Base-by-base conservation (phyloP, 2,113 vertebrate species). In the Tonatia bakeri region DNA sequence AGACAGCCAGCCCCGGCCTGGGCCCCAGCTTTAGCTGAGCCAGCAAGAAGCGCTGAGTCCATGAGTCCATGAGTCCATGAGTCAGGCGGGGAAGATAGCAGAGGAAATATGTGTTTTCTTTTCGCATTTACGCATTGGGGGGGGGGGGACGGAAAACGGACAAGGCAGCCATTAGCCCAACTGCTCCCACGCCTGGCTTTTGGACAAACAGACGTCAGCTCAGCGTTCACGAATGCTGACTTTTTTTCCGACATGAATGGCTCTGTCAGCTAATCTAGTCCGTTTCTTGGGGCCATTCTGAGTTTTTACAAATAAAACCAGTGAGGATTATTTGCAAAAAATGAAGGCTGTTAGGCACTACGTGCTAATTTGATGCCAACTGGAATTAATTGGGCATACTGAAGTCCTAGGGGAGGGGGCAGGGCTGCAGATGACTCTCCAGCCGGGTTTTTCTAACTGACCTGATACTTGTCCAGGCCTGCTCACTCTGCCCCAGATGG, bases 81-180 rank as follows among this genome's bases (percentile, higher is more conserved):
- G 52, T 36, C 86, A 86, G 93, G 89, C 43, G 16, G 38, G 81
- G 40, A 24, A 17, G 64, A 45, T 1, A 50, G 79, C 38, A 28
- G 67, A 81, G 87, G n/a, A 56, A 40, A 38, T 47, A 24, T 12
- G 52, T 91, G 50, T 67, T 91, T 80, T 92, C 84, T 92, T 83
- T 82, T 47, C 45, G 4, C 72, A 14, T 85, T 50, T 69, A 5
- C 5, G 31, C 70, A 9, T 14, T 61, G 4, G 70, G 69, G 36
- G 59, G 45, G 36, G 24, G 12, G 38, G 47, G 52, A 13, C 17
- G 83, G 91, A 40, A 50, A 43, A 38, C 0, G 59, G 76, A 52
- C 38, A 7, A n/a, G 61, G 73, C 36, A 0, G 69, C 59, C 33
- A 1, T 75, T 24, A 65, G 54, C 86, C n/a, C 0, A 2, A 1